phyloP scores from a whole-genome alignment of 2,797 vertebrate species.

The Myotis vivesi region DNA sequence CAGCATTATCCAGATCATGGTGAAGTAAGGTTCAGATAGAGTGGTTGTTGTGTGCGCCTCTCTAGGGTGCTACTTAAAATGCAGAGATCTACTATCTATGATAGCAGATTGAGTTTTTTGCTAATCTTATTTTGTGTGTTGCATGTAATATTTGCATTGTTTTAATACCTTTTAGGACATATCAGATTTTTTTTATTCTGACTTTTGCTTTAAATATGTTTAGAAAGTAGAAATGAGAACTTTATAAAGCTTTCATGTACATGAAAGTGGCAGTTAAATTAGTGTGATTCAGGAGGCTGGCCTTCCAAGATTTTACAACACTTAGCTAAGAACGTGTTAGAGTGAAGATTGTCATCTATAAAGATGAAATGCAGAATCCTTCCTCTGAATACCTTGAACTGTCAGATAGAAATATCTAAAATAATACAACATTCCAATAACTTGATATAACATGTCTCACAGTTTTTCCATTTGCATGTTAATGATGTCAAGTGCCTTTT shows the following conservation, averaged over 20 bases:
- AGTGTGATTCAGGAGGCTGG: not conserved
- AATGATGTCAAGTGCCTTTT: not conserved
- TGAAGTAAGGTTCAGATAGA: not conserved
- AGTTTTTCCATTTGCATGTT: not conserved
- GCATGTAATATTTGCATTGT: not conserved
- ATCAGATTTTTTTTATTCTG: not conserved
- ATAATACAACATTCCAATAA: not conserved
- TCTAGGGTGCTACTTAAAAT: not conserved
- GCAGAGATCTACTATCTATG: not conserved
- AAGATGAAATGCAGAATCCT: not conserved
- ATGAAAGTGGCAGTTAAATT: not conserved
- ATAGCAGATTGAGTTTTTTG: not conserved
- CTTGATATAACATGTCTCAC: not conserved
- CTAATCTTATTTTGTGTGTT: not conserved
- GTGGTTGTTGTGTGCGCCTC: rapidly evolving
- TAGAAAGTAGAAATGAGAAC: not conserved
- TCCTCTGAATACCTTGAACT: not conserved
- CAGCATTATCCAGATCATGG: not conserved
- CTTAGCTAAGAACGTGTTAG: not conserved
- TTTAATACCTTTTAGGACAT: not conserved
- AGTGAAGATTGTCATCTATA: not conserved
- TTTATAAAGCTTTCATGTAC: not conserved
- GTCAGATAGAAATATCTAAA: not conserved
- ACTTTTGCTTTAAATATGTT: not conserved
- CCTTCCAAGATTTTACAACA: not conserved